Base-by-base conservation (phyloP, 2,888 invertebrate genomes). In the Trichogramma evanescens region DNA sequence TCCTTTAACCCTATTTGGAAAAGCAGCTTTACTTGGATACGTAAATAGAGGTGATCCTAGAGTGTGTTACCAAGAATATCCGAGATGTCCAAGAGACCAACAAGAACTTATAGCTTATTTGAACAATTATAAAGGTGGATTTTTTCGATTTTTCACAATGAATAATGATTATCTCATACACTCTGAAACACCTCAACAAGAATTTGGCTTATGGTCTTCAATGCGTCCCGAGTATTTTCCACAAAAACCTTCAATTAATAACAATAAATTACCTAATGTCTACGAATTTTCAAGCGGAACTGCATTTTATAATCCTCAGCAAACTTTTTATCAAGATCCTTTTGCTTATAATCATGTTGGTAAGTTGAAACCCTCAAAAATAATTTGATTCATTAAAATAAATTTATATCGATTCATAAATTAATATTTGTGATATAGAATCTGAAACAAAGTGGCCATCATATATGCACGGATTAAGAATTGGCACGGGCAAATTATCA, bases 111-210 rank as follows among this genome's bases (percentile, higher is more conserved):
- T 91, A 45, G 81, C 87, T 73, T 92, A 92, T 74, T 80, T 92
- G 55, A 92, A 92, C 79, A 92, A 91, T 76, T 86, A 92, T 72
- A 90, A 91, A 59, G 92, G 92, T 48, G 92, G 92, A 1, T 90
- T 92, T 77, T 92, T 63, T 41, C 64, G 61, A 6, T 53, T 62
- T 7, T 64, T 66, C 40, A 46, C 43, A 8, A 26, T 42, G 54
- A 44, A 59, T 50, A 42, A 54, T 43, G 43, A 7, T 50, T 39
- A 50, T 6, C 40, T 13, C 13, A 1, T 9, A 58, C 53, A 49
- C 43, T 50, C 45, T 45, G 9, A 45, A n/a, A 45, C 2, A 45
- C 45, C 45, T 45, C 45, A 45, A 26, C 26, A 26, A 26, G 26
- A 26, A 2, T 2, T 26, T 26, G 26, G 26, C 3, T 26, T 26